Percentiles rank a stretch among this genome's conserved stretches.
phyloP scores from a whole-genome alignment of 2,797 vertebrate genomes.

The Lindbergichthys nudifrons region DNA sequence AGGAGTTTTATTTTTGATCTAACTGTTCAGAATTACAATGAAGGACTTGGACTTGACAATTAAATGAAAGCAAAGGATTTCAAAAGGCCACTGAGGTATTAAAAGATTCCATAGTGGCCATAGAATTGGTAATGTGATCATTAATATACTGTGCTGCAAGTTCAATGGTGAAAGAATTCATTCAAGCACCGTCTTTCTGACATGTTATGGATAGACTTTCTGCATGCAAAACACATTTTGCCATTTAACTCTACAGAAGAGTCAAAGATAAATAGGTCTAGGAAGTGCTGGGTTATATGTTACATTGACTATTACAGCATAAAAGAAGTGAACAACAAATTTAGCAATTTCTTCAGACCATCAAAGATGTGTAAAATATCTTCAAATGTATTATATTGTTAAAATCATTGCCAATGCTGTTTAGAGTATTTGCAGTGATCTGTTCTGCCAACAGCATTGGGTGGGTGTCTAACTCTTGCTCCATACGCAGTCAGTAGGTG shows the following conservation, averaged over 20 bases:
- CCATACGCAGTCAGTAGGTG: no score
- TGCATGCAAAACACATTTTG: slow-evolving; percentile 39
- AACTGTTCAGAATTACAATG: slow-evolving; percentile 15
- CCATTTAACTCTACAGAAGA: slow-evolving; percentile 43
- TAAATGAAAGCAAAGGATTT: slow-evolving; percentile 31
- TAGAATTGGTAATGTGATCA: slow-evolving; percentile 32
- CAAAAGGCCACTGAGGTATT: slow-evolving; percentile 29
- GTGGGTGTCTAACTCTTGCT: no score
- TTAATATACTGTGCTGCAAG: slow-evolving; percentile 20
- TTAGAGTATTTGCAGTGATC: no score
- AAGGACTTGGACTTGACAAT: slow-evolving; percentile 28
- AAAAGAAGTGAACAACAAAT: slow-evolving; percentile 3
- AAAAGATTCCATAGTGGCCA: slow-evolving; percentile 9
- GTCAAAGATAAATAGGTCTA: slow-evolving; percentile 17
- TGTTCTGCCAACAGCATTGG: no score
- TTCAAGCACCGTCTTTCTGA: slow-evolving; percentile 28
- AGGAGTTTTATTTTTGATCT: slow-evolving; percentile 28
- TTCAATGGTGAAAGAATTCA: slow-evolving; percentile 32
- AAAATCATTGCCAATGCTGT: no score
- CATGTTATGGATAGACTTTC: slow-evolving; percentile 28
- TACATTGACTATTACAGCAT: slow-evolving; percentile 13
- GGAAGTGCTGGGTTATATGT: slow-evolving; percentile 10
- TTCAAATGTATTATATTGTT: no score
- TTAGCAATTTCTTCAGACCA: no score
- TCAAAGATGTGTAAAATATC: no score